Evolutionary conservation across 2,797 vertebrate genomes (phyloP), one percentile per base, ranked within the genome.

Genomic region (Distichodus sexfasciatus): DNA sequence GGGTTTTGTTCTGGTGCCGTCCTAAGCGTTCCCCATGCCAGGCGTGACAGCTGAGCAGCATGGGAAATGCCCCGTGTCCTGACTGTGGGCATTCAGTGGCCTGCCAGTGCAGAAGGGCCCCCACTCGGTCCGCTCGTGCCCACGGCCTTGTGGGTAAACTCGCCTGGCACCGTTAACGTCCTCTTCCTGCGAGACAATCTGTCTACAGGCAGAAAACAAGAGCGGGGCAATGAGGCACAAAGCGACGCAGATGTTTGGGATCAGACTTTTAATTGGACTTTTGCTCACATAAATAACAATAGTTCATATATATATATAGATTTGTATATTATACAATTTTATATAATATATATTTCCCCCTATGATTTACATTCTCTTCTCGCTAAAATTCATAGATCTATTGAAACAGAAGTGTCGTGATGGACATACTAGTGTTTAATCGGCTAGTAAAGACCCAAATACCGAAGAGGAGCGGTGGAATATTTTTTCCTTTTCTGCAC

Each of bases 241-340:
- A 59, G 63, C 11, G 68, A 80, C 47, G 31, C 38, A 43, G 48
- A 11, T 64, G 57, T 84, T 88, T 85, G 81, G 84, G 84, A 87
- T 90, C 86, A 87, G 80, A 91, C 86, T 88, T 92, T 91, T 91
- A 89, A 89, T 92, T 87, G 74, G 86, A 91, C 86, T 87, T 87
- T 82, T 86, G 86, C 85, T 91, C 90, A 92, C 91, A 93, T 93
- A 93, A 93, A 92, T 93, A 92, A 92, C 90, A 91, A 90, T 86
- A 87, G 86, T 89, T 90, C 86, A 90, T 91, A 91, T 91, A 91
- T 89, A 76, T 78, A 87, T 88, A 48, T 40, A 43, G 87, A 88
- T 85, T 88, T 85, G 84, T 87, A 87, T 87, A 91, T 89, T 87
- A 86, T 90, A 91, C 87, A 89, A 83, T 86, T 89, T 90, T 90